Percentiles rank a stretch among this genome's conserved stretches.
Evolutionary conservation across 1,140 invertebrate species (phyloP).

Genomic region (Galendromus occidentalis): DNA sequence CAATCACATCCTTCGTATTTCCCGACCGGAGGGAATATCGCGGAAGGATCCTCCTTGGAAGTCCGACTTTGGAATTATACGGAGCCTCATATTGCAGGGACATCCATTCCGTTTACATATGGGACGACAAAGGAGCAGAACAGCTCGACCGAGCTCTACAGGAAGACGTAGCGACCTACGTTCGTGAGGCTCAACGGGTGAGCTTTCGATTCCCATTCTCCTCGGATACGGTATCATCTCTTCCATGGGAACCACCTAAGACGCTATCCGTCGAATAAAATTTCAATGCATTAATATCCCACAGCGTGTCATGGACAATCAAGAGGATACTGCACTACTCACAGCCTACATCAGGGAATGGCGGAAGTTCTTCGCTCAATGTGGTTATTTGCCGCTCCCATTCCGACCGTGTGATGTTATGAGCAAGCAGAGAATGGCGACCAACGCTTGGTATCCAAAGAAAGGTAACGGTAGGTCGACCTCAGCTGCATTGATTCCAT

Average conservation of each 20-base stretch:
- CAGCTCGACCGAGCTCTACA: constrained; percentile 70
- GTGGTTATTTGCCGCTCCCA: constrained; percentile 83
- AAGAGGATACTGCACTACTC: constrained; percentile 79
- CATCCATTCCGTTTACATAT: constrained; percentile 78
- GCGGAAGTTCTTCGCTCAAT: constrained; percentile 93
- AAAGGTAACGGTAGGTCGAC: constrained; percentile 12
- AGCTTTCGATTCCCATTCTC: too few relatives aligned
- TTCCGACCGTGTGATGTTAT: constrained; percentile 34
- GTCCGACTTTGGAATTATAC: too few relatives aligned
- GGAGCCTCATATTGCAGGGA: constrained; percentile 34
- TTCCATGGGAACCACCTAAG: too few relatives aligned
- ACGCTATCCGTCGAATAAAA: too few relatives aligned
- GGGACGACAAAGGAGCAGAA: constrained; percentile 80
- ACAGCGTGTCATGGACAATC: constrained; percentile 59
- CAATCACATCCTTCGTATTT: too few relatives aligned
- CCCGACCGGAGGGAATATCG: too few relatives aligned
- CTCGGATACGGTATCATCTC: too few relatives aligned
- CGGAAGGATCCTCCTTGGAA: too few relatives aligned
- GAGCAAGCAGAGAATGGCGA: not conserved
- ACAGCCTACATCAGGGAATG: constrained; percentile 92
- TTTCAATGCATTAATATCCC: constrained; percentile 15
- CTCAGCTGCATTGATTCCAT: not conserved
- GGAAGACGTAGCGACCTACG: constrained; percentile 83
- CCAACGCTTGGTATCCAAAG: constrained; percentile 12
- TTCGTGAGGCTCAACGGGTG: constrained; percentile 69